These are phyloP conservation scores for Bombus sibiricus DNA, from an alignment of 1,140 invertebrate species.

Conservation along the genomic window DNA sequence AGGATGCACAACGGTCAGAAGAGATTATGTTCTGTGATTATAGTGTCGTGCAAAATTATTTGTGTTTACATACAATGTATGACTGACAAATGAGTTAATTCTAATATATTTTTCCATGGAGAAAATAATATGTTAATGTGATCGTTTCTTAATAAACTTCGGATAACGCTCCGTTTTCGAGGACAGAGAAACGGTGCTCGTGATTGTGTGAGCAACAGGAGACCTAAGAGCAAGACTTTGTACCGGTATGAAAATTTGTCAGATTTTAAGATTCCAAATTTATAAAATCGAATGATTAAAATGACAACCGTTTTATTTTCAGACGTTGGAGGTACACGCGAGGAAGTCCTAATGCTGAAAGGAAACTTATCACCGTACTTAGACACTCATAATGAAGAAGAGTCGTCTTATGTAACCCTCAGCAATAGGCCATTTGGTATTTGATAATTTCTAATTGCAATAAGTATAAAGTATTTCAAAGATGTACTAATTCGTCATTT, in stretches of 20 bases:
- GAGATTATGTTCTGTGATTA: slow-evolving; percentile 62
- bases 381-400: slow-evolving; percentile 79
- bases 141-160: slow-evolving; percentile 29
- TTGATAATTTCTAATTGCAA: slow-evolving; percentile 26
- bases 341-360: slow-evolving; percentile 82
- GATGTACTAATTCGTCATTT: slow-evolving; percentile 15
- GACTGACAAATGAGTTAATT: slow-evolving; percentile 50
- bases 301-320: slow-evolving; percentile 11
- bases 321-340: slow-evolving; percentile 76
- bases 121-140: slow-evolving; percentile 48
- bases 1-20: slow-evolving; percentile 51
- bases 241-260: slow-evolving; percentile 40
- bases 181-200: background rate
- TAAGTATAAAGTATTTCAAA: background rate
- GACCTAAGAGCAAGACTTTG: slow-evolving; percentile 48
- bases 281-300: background rate
- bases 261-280: background rate
- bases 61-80: slow-evolving; percentile 50
- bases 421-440: slow-evolving; percentile 79
- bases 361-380: slow-evolving; percentile 79
- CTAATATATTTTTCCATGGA: slow-evolving; percentile 53
- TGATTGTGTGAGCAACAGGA: slow-evolving; percentile 11
- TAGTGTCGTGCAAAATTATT: slow-evolving; percentile 37
- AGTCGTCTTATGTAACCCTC: slow-evolving; percentile 80
- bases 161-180: slow-evolving; percentile 28